Base-by-base conservation (phyloP, 2,888 invertebrate species). In the Sisyra nigra region DNA sequence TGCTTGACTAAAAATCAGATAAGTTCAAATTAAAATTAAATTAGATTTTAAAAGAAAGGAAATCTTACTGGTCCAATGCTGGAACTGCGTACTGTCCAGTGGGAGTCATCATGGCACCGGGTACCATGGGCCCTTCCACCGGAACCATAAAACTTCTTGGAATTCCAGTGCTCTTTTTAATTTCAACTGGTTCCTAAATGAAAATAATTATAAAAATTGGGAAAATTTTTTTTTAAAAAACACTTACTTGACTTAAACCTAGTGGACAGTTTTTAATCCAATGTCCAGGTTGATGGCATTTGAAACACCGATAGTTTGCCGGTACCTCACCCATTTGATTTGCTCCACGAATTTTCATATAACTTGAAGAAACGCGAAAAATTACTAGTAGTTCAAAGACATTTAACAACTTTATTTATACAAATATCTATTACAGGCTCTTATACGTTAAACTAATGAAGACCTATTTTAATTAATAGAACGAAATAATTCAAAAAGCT, bases 221-320 rank as follows among this genome's bases (percentile, higher is more conserved):
- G n/a, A 33, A 33, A 33, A 33, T 33, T 13, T 33, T 33, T 33
- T 9, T 24, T 24, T 24, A 30, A 39, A 34, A 11, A 19, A 14
- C 40, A 55, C 60, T 59, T 58, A 70, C 71, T 48, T 69, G 64
- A 48, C 66, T 67, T 46, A 69, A 67, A 40, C 74, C 75, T 48
- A 78, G 64, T 7, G 93, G 92, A 61, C 98, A 99, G 62, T 93
- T 88, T 62, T 88, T 89, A 51, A 94, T 94, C 91, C 92, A 97
- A 65, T 98, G 98, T 2, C 98, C 98, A 46, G 80, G 76, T 61
- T 91, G 84, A 54, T 88, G 83, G 65, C 98, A 98, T 62, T 88
- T 88, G 59, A 84, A 88, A 63, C 98, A 98, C 40, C 84, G 74
- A 64, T 98, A 98, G 57, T 79, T 81, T n/a, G 81, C 63, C 43